These are phyloP conservation scores for Tokudaia muenninki DNA, from an alignment of 2,797 vertebrate species.

Conservation along the genomic window DNA sequence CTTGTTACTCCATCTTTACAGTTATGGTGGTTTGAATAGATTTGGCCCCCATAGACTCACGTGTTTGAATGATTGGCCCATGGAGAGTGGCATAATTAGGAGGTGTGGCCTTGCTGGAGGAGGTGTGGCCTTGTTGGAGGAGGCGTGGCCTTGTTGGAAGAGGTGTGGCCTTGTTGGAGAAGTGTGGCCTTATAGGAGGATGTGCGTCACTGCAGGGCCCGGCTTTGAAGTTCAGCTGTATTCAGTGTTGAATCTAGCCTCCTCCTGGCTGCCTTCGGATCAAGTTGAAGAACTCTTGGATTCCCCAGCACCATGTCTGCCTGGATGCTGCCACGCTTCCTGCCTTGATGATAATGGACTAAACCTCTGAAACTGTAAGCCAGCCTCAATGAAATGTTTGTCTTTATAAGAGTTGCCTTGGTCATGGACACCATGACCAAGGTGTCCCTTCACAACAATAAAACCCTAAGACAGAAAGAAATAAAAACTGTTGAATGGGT, in stretches of 20 bases:
- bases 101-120: not conserved
- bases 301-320: not conserved
- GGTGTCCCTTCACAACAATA: not conserved
- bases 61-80: not conserved
- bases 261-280: not conserved
- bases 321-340: not conserved
- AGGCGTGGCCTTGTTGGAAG: no score
- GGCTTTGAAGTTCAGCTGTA: not conserved
- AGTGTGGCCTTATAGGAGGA: no score
- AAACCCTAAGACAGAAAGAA: not conserved
- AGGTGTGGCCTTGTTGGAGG: no score
- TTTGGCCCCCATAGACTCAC: not conserved
- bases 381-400: not conserved
- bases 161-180: no score
- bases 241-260: not conserved
- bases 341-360: not conserved
- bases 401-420: not conserved
- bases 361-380: not conserved
- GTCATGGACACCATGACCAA: no score
- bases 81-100: not conserved
- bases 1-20: not conserved
- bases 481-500: not conserved
- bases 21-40: not conserved
- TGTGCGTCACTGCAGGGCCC: no score
- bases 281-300: not conserved